Conservation (phyloP, 2,113 vertebrate genomes). For the Cheilinus undulatus region DNA sequence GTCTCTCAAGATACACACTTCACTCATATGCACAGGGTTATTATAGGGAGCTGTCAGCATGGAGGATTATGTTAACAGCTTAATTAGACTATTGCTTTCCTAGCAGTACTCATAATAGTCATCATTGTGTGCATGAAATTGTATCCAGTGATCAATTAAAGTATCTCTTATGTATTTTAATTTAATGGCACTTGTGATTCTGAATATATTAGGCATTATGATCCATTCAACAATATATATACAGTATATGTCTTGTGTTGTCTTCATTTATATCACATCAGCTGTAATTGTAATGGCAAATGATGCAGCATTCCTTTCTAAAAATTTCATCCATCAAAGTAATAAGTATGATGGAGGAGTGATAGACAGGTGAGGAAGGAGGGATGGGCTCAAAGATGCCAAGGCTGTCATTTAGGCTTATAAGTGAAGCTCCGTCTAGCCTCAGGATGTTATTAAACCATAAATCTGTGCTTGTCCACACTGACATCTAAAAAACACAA, state of each 20-base stretch:
- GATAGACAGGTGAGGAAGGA: slow-evolving; percentile 2
- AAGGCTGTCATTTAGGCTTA: not conserved
- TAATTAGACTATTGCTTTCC: slow-evolving; percentile 64
- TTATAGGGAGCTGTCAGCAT: slow-evolving; percentile 55
- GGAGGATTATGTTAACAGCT: slow-evolving; percentile 64
- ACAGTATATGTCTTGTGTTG: slow-evolving; percentile 8
- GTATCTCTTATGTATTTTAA: slow-evolving; percentile 28
- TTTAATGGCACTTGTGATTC: slow-evolving; percentile 22
- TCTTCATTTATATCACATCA: not conserved
- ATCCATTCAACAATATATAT: not conserved
- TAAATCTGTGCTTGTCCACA: slow-evolving; percentile 36
- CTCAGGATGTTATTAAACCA: slow-evolving; percentile 9
- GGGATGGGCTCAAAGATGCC: slow-evolving; percentile 1
- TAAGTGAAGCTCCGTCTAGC: slow-evolving; percentile 8
- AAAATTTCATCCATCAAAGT: slow-evolving; percentile 2
- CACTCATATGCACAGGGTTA: slow-evolving; percentile 54
- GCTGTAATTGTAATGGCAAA: not conserved
- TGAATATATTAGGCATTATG: not conserved
- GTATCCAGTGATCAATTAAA: slow-evolving; percentile 60
- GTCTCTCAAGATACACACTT: slow-evolving; percentile 52
- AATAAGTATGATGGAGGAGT: slow-evolving; percentile 1
- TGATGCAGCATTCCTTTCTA: not conserved
- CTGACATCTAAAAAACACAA: slow-evolving; percentile 3
- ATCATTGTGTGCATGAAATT: slow-evolving; percentile 53
- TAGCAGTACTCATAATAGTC: slow-evolving; percentile 52